Evolutionary conservation across 2,113 vertebrate genomes (phyloP).

Genomic region (Chaenocephalus aceratus): DNA sequence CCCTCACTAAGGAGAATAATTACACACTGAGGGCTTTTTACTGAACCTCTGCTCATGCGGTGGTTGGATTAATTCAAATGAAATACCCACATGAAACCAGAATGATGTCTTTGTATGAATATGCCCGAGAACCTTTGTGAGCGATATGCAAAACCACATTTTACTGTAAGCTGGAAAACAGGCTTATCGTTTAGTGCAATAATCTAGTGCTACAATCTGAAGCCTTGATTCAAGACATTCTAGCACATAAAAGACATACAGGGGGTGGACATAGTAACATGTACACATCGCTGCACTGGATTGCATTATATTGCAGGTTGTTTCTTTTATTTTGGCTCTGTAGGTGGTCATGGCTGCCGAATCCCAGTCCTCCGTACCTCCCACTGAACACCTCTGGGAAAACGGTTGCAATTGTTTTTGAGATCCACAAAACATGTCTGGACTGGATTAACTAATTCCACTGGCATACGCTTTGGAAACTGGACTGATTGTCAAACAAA

Average conservation of each 20-base stretch:
- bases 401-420: background rate
- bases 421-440: slow-evolving; percentile 8
- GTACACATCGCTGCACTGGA: background rate
- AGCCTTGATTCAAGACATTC: slow-evolving; percentile 1
- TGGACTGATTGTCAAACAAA: background rate
- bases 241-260: background rate
- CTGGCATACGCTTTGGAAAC: background rate
- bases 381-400: slow-evolving; percentile 7
- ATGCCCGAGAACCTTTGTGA: slow-evolving; percentile 4
- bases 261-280: background rate
- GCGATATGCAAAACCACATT: background rate
- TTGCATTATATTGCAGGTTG: background rate
- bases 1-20: slow-evolving; percentile 55
- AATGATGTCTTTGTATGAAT: background rate
- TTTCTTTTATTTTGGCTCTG: slow-evolving; percentile 6
- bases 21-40: slow-evolving; percentile 52
- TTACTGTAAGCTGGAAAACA: slow-evolving; percentile 27
- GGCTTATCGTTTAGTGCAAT: background rate
- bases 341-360: slow-evolving; percentile 27
- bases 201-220: no score
- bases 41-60: slow-evolving; percentile 24
- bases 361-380: slow-evolving; percentile 14
- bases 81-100: slow-evolving; percentile 28
- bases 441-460: slow-evolving; percentile 15
- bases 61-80: slow-evolving; percentile 33